Base-by-base conservation (phyloP, 1,140 invertebrate genomes). In the Caerostris darwini region DNA sequence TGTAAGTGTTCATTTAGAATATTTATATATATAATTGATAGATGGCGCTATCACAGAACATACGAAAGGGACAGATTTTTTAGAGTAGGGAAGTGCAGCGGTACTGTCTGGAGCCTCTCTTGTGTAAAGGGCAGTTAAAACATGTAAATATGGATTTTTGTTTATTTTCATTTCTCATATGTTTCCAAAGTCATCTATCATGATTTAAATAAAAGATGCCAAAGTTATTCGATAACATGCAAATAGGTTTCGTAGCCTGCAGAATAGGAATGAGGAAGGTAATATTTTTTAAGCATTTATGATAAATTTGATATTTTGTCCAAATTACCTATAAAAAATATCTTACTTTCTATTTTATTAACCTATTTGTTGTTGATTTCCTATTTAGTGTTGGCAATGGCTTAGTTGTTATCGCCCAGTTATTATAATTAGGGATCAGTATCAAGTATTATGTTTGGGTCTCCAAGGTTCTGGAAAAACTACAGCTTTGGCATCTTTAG, bases 401-500 rank as follows among this genome's bases (percentile, higher is more conserved):
- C 67, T 95, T 0, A 94, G 93, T 64, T 95, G 95, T 64, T 94
- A 95, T 87, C 94, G 93, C 56, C 95, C 95, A 67, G 56, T 94
- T 59, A 92, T 95, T 58, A 61, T 95, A 19, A 81, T 94, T 67
- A 85, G 93, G 81, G 94, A 95, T 77, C 95, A 95, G 69, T 95
- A 95, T 64, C 93, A 95, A 88, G 94, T 95, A 53, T 81, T 96
- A n/a, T 96, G 96, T 95, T 89, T 96, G 14, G 96, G 96, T 14
- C 87, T 96, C 57, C 95, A 95, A 77, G 95, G 95, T 83, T 95
- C 95, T 91, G 96, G 96, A 17, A 96, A 96, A 94, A 96, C 96
- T 92, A 96, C 96, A 7, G 64, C 96, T 5, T 86, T 96, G 34
- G 95, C 96, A 10, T 94, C 95, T 61, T 94, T 96, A n/a, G 96